Conservation (phyloP, 2,113 vertebrate genomes). For the Nannobrachium achirus region DNA sequence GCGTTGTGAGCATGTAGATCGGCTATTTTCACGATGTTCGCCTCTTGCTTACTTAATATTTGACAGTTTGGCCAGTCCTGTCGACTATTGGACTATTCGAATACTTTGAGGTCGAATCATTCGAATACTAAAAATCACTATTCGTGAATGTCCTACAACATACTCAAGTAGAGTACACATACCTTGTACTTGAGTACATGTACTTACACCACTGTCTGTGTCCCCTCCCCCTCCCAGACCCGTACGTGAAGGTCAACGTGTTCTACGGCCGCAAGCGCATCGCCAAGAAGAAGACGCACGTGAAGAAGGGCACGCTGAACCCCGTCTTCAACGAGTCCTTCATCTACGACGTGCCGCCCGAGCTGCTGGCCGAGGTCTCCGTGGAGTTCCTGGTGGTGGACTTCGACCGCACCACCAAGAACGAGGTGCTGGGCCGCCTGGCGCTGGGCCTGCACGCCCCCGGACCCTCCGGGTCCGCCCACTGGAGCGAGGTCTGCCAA, state of each 20-base stretch:
- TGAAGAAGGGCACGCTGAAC: conserved; percentile 97
- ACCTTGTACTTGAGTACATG: too few species aligned
- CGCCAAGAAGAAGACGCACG: conserved; percentile 97
- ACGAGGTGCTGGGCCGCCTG: conserved; percentile 91
- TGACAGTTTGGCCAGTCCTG: too few species aligned
- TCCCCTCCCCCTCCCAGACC: conserved; percentile 78
- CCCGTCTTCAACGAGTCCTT: conserved; percentile 98
- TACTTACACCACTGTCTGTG: neutral
- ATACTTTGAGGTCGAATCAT: too few species aligned
- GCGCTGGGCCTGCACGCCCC: conserved; percentile 88
- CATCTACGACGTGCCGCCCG: conserved; percentile 91
- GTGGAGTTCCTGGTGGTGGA: conserved; percentile 95
- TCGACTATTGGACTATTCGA: too few species aligned
- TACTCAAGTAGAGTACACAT: too few species aligned
- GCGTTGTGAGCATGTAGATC: too few species aligned
- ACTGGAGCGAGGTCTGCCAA: conserved; percentile 93
- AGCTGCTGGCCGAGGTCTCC: conserved; percentile 92
- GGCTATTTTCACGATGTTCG: too few species aligned
- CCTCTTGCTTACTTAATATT: too few species aligned
- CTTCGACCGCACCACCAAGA: conserved; percentile 97
- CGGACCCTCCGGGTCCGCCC: conserved; percentile 79
- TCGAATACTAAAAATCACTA: too few species aligned
- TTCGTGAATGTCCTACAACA: too few species aligned
- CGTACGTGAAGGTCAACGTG: conserved; percentile 97
- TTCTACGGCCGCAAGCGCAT: conserved; percentile 95